These are phyloP conservation scores for Morone chrysops DNA, from an alignment of 2,113 vertebrate species.

Conservation along the genomic window DNA sequence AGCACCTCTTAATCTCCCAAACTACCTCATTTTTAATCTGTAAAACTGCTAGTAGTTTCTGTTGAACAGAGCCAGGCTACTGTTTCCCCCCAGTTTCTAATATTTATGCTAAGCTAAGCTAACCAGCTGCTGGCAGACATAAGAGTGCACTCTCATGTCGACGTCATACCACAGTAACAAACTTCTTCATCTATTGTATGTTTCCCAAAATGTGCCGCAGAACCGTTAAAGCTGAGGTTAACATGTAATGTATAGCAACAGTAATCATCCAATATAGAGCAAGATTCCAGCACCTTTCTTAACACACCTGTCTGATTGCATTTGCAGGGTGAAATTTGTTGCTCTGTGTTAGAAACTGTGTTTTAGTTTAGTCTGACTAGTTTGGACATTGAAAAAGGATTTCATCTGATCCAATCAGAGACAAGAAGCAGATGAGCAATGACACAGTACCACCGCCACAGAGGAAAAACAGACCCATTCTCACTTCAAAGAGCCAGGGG, in stretches of 20 bases:
- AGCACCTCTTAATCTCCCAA: neutral
- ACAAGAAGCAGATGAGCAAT: slow-evolving; percentile 67
- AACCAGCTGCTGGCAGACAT: neutral
- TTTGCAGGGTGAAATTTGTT: neutral
- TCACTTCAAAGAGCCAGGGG: slow-evolving; percentile 81
- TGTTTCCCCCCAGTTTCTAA: neutral
- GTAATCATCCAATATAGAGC: neutral
- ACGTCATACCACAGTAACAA: neutral
- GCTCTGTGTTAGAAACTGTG: neutral
- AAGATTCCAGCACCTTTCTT: slow-evolving; percentile 7
- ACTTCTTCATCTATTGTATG: neutral
- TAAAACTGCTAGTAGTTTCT: neutral
- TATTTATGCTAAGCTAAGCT: neutral
- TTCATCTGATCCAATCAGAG: slow-evolving; percentile 70
- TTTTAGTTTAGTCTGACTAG: slow-evolving; percentile 23
- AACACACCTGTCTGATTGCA: slow-evolving; percentile 41
- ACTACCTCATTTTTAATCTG: neutral
- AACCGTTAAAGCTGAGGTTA: neutral
- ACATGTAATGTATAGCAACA: neutral
- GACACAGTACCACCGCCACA: slow-evolving; percentile 70
- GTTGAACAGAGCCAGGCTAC: neutral
- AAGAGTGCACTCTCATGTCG: neutral
- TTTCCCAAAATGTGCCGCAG: neutral
- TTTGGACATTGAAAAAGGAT: slow-evolving; percentile 40
- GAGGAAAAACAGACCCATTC: slow-evolving; percentile 78